Base-by-base conservation (phyloP, 2,888 invertebrate species). In the Xanthostigma xanthostigma region DNA sequence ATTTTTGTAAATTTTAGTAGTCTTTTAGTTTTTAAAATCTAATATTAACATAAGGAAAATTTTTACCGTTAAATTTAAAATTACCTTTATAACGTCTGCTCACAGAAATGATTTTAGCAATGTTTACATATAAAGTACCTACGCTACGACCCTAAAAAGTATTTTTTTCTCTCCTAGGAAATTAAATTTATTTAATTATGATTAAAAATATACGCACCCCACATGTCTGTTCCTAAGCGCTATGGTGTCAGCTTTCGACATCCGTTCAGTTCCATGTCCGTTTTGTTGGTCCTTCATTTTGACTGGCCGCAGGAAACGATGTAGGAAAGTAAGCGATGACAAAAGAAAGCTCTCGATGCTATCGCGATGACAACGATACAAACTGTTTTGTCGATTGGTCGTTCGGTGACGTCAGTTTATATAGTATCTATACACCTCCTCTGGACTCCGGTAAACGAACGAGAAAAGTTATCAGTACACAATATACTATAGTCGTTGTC, bases 191-290 rank as follows among this genome's bases (percentile, higher is more conserved):
- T 44, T 9, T 12, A 42, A 12, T 42, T n/a, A 13, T 17, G 2
- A 42, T 2, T 14, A 9, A 3, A 51, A 51, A 43, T 50, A 50
- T 47, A 65, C 81, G 81, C 67, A 90, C 91, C 89, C 89, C 58
- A 91, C 80, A 60, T 86, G 79, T 60, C 84, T 79, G 62, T 90
- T 81, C 36, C 91, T 75, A 45, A 89, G 73, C 54, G 79, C 79
- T 50, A 91, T 80, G 1, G 90, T 91, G 61, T 90, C 86, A 51
- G 75, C 70, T 68, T 89, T 89, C 33, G 82, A 71, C 74, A 90
- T 75, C 50, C 81, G 79, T 66, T 88, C 86, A 63, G 73, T 68
- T 63, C 65, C 57, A 62, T 67, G 53, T 56, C 73, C 79, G 72
- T 76, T 67, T 60, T 66, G 51, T 49, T 12, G 38, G 8, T 12